These are phyloP conservation scores for Drosophila chauvacae DNA, from an alignment of 1,140 invertebrate genomes.

Conservation along the genomic window DNA sequence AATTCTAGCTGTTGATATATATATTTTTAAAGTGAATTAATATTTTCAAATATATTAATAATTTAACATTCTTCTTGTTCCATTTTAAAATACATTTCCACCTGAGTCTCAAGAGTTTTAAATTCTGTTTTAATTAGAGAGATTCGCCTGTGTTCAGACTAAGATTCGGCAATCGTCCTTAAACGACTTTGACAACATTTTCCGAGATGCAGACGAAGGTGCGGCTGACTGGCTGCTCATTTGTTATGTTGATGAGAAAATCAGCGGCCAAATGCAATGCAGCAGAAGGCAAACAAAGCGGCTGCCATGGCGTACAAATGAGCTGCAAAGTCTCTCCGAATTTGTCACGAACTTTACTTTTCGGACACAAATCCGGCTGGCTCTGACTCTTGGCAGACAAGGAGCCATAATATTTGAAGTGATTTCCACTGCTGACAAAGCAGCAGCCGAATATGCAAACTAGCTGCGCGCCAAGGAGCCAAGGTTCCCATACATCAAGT, in stretches of 20 bases:
- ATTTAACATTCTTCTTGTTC: neutral
- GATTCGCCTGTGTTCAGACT: neutral
- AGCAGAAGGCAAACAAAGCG: conserved; percentile 30
- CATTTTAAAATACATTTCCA: neutral
- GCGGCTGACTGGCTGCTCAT: conserved; percentile 10
- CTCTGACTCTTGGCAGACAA: conserved; percentile 14
- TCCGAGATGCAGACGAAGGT: conserved; percentile 20
- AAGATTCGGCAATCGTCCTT: neutral
- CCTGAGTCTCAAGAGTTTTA: neutral
- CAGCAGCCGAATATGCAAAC: conserved; percentile 60
- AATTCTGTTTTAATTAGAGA: neutral
- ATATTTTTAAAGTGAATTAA: neutral
- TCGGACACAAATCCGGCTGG: conserved; percentile 54
- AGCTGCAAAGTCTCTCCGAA: conserved; percentile 58
- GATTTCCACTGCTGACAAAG: conserved; percentile 52
- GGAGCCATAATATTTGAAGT: conserved; percentile 58
- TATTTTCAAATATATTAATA: rapidly evolving
- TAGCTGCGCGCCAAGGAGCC: conserved; percentile 47
- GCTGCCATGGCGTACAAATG: conserved; percentile 50
- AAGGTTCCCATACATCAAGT: conserved; percentile 63
- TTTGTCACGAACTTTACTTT: conserved; percentile 52
- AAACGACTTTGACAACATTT: conserved; percentile 17
- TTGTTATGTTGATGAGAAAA: conserved; percentile 53
- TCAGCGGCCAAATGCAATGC: conserved; percentile 52
- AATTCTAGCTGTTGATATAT: neutral